phyloP scores from a whole-genome alignment of 2,113 vertebrate genomes.

The Ophthalmotilapia sp. region DNA sequence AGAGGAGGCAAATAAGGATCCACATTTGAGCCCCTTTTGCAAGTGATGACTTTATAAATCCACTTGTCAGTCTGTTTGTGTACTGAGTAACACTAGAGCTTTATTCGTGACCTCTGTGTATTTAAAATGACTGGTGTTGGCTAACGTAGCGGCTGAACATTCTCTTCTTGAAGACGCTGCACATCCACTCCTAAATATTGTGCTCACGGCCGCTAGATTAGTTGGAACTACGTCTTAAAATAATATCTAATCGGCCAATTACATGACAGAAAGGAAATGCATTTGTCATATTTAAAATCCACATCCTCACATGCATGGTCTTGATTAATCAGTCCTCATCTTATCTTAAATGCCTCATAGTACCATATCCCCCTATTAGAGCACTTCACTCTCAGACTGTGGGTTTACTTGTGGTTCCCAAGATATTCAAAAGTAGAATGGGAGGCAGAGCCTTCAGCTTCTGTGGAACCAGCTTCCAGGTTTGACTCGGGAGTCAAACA shows the following conservation, averaged over 20 bases:
- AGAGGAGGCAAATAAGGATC: neutral
- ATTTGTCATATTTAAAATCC: neutral
- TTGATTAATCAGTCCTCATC: neutral
- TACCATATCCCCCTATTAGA: neutral
- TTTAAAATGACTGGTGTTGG: neutral
- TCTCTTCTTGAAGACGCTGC: neutral
- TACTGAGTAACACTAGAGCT: neutral
- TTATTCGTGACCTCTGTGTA: neutral
- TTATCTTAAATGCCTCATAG: neutral
- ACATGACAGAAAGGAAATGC: neutral
- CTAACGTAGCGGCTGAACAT: neutral
- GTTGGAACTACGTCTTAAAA: neutral
- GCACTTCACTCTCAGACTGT: neutral
- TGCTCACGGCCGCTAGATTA: neutral
- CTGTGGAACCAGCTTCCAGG: neutral
- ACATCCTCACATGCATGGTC: neutral
- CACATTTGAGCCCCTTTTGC: neutral
- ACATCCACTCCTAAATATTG: neutral
- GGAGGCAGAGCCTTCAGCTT: fast-evolving
- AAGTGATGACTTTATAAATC: neutral
- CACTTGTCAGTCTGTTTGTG: neutral
- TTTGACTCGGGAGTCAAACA: neutral
- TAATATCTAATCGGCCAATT: neutral
- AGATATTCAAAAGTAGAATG: fast-evolving
- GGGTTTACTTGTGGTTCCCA: neutral